Evolutionary conservation across 2,888 invertebrate genomes (phyloP).

Genomic region (Catocala nupta): DNA sequence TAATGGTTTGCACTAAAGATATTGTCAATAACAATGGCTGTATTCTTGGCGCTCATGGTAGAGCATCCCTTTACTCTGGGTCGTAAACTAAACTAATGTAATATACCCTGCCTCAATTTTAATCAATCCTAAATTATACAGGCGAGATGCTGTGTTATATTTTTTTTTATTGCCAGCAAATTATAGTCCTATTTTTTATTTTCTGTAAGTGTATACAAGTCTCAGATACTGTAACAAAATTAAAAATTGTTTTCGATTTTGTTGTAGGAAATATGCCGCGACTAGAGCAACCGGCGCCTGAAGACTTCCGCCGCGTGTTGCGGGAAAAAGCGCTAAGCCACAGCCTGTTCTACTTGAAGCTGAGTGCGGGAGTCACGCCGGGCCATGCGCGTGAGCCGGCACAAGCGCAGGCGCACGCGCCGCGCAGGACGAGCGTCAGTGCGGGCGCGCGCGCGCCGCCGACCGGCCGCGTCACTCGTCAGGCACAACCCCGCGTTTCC

Average conservation of each 20-base stretch:
- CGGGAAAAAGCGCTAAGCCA: slow-evolving; percentile 84
- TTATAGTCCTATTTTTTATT: no score
- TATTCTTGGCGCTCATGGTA: no score
- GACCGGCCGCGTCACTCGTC: slow-evolving; percentile 72
- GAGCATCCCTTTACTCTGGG: no score
- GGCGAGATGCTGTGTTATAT: no score
- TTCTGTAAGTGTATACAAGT: no score
- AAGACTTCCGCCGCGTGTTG: slow-evolving; percentile 82
- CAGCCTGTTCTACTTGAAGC: slow-evolving; percentile 83
- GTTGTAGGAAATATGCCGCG: slow-evolving; percentile 73
- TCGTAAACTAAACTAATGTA: no score
- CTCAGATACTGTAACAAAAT: neutral
- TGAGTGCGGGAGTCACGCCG: slow-evolving; percentile 72
- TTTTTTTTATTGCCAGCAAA: no score
- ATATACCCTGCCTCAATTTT: no score
- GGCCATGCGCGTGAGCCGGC: slow-evolving; percentile 58
- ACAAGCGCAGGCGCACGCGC: slow-evolving; percentile 50
- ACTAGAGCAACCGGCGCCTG: slow-evolving; percentile 72
- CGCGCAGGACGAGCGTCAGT: slow-evolving; percentile 63
- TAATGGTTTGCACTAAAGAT: no score
- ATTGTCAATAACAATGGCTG: no score
- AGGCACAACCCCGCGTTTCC: slow-evolving; percentile 79
- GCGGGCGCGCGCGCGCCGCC: slow-evolving; percentile 75
- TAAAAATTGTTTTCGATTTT: neutral
- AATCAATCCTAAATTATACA: no score